These are phyloP conservation scores for Triplophysa tibetana DNA, from an alignment of 2,113 vertebrate genomes.

Conservation along the genomic window DNA sequence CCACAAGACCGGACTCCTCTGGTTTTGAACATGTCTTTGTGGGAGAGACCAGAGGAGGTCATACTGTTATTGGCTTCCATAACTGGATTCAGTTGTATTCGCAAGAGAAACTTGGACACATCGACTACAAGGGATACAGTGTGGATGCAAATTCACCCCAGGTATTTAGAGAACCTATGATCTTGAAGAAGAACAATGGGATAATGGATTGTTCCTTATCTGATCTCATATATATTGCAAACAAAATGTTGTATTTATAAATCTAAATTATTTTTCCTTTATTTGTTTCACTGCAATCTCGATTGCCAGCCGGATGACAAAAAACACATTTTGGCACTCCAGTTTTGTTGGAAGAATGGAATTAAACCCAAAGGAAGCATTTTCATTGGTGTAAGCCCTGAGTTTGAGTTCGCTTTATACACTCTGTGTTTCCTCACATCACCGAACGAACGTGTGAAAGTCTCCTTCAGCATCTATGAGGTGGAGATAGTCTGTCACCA, in stretches of 20 bases:
- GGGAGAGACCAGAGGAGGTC: slow-evolving; percentile 75
- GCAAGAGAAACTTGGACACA: slow-evolving; percentile 79
- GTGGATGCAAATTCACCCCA: slow-evolving; percentile 67
- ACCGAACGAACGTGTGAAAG: slow-evolving; percentile 73
- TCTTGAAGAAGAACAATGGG: background rate
- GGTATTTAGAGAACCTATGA: slow-evolving; percentile 54
- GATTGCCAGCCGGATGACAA: slow-evolving; percentile 73
- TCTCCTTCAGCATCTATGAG: slow-evolving; percentile 76
- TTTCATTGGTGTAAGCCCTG: slow-evolving; percentile 79
- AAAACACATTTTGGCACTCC: slow-evolving; percentile 77
- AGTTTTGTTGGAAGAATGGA: slow-evolving; percentile 81
- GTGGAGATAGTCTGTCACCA: slow-evolving; percentile 80
- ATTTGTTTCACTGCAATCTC: background rate
- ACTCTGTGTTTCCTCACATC: slow-evolving; percentile 78
- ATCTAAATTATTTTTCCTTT: too few species aligned
- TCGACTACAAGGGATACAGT: slow-evolving; percentile 80
- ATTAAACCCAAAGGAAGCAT: slow-evolving; percentile 81
- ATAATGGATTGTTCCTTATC: too few species aligned
- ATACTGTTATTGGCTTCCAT: slow-evolving; percentile 79
- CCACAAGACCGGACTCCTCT: slow-evolving; percentile 76
- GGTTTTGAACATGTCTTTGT: slow-evolving; percentile 83
- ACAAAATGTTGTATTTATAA: background rate
- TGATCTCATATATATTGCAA: too few species aligned
- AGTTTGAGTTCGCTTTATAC: slow-evolving; percentile 80
- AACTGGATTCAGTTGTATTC: slow-evolving; percentile 83